These are phyloP conservation scores for Aythya baeri DNA, from an alignment of 2,113 vertebrate species.

Conservation along the genomic window DNA sequence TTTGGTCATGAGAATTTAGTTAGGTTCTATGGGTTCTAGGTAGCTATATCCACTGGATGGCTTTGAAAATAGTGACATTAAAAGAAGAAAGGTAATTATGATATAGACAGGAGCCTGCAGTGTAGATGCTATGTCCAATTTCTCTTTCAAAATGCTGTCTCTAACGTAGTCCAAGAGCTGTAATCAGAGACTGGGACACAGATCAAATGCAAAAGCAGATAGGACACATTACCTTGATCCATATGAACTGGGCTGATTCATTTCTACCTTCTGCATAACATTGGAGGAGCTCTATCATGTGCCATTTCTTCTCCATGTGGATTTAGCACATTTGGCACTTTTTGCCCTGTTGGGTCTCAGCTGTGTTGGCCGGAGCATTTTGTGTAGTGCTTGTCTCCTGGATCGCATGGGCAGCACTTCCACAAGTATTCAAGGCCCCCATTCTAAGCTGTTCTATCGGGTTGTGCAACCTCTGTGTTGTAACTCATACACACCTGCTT, in stretches of 20 bases:
- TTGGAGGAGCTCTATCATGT: background rate
- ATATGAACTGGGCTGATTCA: background rate
- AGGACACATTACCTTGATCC: background rate
- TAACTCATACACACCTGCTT: background rate
- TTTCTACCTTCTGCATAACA: background rate
- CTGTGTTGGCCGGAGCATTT: background rate
- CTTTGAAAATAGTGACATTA: background rate
- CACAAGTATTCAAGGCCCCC: fast-evolving
- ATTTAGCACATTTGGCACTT: background rate
- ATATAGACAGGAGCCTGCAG: background rate
- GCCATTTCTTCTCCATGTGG: background rate
- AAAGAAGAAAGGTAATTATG: background rate
- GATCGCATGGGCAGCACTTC: background rate
- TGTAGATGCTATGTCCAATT: background rate
- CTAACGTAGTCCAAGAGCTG: background rate
- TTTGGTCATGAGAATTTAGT: background rate
- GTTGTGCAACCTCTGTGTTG: background rate
- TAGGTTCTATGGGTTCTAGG: background rate
- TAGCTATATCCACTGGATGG: background rate
- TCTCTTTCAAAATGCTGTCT: background rate
- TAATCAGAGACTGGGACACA: background rate
- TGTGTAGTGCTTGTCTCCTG: background rate
- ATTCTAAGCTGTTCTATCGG: background rate
- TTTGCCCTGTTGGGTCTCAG: background rate
- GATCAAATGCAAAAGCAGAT: background rate